A percentile compares a stretch with the other conserved stretches of the same genome.
Conservation (phyloP, 2,113 vertebrate genomes). For the Myrmecobius fasciatus region DNA sequence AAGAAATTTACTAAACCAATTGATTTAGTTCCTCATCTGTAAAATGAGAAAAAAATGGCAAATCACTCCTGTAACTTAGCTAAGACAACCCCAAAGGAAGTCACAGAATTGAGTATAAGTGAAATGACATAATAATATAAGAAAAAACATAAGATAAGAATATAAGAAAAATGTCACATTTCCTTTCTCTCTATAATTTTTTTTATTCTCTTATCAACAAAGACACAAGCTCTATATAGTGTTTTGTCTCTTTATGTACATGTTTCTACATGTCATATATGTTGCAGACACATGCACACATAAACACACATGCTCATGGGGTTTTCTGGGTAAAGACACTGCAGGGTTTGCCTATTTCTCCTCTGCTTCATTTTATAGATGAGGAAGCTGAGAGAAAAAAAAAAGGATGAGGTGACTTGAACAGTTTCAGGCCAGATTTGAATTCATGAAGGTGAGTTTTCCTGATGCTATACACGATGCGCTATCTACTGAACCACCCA, state of each 20-base stretch:
- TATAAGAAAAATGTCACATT: background rate
- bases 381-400: background rate
- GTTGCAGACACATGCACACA: background rate
- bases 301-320: too few relatives aligned
- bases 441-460: background rate
- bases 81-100: background rate
- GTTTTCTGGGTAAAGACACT: background rate
- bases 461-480: background rate
- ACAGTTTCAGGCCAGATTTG: too few relatives aligned
- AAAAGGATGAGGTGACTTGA: background rate
- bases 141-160: background rate
- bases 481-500: background rate
- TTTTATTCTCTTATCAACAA: background rate
- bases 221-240: background rate
- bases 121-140: background rate
- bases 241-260: background rate
- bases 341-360: background rate
- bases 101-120: background rate
- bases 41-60: too few relatives aligned
- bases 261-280: background rate
- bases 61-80: background rate
- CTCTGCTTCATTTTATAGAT: background rate
- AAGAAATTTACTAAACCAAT: too few relatives aligned
- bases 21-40: too few relatives aligned
- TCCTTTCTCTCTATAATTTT: too few relatives aligned